A percentile compares a stretch with the other conserved stretches of the same genome.
phyloP scores from a whole-genome alignment of 2,888 invertebrate species.

The Sepioteuthis lessoniana region DNA sequence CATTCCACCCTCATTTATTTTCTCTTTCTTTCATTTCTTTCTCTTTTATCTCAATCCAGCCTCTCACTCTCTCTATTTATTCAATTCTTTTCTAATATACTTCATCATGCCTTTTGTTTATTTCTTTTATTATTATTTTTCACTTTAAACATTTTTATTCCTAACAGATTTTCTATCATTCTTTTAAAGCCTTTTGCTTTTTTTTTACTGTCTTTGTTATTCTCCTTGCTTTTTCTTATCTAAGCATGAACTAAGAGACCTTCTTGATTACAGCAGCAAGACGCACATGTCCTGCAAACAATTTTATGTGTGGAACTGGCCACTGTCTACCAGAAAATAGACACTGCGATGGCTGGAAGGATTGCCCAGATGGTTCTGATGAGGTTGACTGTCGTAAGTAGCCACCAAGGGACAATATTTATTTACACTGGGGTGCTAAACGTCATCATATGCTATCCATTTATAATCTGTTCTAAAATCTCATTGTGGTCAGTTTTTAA shows the following conservation, averaged over 20 bases:
- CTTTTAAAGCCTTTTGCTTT: not conserved
- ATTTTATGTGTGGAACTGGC: conserved; percentile 77
- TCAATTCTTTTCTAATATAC: too few species aligned
- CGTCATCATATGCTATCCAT: not conserved
- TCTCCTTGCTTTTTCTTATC: not conserved
- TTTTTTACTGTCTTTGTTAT: not conserved
- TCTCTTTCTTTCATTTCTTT: too few species aligned
- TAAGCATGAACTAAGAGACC: not conserved
- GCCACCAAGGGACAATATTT: not conserved
- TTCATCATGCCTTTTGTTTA: too few species aligned
- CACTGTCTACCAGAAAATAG: conserved; percentile 84
- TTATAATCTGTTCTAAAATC: not conserved
- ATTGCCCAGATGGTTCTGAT: conserved; percentile 74
- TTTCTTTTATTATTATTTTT: too few species aligned
- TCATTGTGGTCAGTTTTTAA: conserved; percentile 18
- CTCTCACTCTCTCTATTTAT: too few species aligned
- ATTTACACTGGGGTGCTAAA: not conserved
- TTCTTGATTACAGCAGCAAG: conserved; percentile 43
- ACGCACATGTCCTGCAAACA: conserved; percentile 60
- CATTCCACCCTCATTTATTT: too few species aligned
- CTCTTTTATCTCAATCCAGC: too few species aligned
- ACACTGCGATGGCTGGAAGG: conserved; percentile 85
- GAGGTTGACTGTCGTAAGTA: conserved; percentile 84
- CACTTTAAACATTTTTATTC: not conserved
- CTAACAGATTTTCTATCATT: not conserved